Conservation (phyloP, 2,888 invertebrate species). For the Philopedon plagiatum region DNA sequence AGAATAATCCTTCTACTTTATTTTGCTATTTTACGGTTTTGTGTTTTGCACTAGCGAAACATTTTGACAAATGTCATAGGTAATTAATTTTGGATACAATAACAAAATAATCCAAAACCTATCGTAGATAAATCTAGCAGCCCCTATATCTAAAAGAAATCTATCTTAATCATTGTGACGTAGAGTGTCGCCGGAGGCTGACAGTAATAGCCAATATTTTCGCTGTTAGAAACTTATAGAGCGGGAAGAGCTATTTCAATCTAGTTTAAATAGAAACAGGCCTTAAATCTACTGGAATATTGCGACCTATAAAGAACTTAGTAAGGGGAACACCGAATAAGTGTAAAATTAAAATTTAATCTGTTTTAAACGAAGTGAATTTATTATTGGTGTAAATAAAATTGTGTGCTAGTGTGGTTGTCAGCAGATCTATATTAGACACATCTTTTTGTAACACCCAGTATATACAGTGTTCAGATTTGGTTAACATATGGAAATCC, state of each 20-base stretch:
- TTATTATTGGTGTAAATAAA: no score
- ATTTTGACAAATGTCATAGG: neutral
- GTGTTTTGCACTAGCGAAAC: neutral
- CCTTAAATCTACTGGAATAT: conserved; percentile 41
- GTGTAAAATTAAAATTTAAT: no score
- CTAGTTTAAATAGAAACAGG: conserved; percentile 50
- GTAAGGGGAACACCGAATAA: conserved; percentile 21
- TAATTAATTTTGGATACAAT: neutral
- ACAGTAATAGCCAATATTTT: conserved; percentile 55
- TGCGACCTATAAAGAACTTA: conserved; percentile 32
- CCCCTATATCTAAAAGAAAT: conserved; percentile 37
- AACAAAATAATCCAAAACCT: neutral
- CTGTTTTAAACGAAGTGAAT: no score
- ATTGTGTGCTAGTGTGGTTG: no score
- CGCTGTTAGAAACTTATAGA: conserved; percentile 50
- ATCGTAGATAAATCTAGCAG: neutral
- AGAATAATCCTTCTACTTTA: no score
- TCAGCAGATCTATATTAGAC: no score
- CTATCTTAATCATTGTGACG: conserved; percentile 50
- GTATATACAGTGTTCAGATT: no score
- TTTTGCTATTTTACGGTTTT: no score
- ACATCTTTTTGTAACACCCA: no score
- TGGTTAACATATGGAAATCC: no score
- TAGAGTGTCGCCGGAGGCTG: conserved; percentile 46
- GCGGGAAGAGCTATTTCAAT: conserved; percentile 46